Base-by-base conservation (phyloP, 2,797 vertebrate genomes). In the Siniperca undulata region DNA sequence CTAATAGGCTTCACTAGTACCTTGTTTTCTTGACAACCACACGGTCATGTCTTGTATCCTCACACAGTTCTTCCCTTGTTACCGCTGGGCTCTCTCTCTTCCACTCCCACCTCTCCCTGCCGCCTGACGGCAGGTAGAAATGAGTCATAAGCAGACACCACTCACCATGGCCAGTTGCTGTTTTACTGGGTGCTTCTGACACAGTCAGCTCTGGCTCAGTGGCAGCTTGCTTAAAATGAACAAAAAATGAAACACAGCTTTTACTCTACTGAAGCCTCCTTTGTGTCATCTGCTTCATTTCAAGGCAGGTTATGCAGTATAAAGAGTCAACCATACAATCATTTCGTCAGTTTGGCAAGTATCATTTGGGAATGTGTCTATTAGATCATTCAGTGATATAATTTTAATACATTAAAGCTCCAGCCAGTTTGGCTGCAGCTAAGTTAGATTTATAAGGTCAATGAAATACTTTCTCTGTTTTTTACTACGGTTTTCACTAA, bases 1-100 rank as follows among this genome's bases (percentile, higher is more conserved):
- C 91, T 95, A 95, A 95, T 90, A 93, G 91, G 85, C 91, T 95
- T 94, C 88, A 92, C 89, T 87, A 79, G 77, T 75, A 78, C 88
- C 81, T 86, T 93, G 92, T 95, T 96, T 93, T 92, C 94, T 85
- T 94, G 93, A 94, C 93, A 93, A 92, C 92, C 91, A 86, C 93
- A 91, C 53, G 82, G 65, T 48, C 75, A 90, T 91, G 90, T 91
- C 90, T 79, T 88, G 79, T 82, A 86, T 90, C 84, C 88, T 90
- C 78, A 84, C 90, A 95, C 94, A 95, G 90, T 93, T 91, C 89
- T 76, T 78, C 86, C 91, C 90, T 95, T 95, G 94, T 95, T 93
- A 90, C 75, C 55, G 22, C 69, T 68, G 87, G 65, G 64, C 79
- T 83, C 82, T 77, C 85, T 68, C 80, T 81, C 81, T 74, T 88